A percentile compares a stretch with the other conserved stretches of the same genome.
Conservation (phyloP, 2,113 vertebrate species). For the Carassius gibelio region DNA sequence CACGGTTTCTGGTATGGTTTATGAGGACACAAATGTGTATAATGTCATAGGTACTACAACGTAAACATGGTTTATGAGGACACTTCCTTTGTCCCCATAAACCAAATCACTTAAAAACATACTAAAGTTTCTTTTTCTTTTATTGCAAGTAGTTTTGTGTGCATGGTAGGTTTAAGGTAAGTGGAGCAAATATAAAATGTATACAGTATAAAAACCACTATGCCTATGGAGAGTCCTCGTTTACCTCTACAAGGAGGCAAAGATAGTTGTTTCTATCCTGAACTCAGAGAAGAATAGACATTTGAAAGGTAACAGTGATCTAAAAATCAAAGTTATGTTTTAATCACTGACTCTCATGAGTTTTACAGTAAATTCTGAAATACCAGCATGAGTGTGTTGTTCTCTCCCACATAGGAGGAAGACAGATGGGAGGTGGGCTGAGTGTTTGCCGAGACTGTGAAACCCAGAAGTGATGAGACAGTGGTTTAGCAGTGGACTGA, state of each 20-base stretch:
- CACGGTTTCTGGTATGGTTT: background rate
- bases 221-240: background rate
- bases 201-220: background rate
- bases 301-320: background rate
- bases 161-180: no score
- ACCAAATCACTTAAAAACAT: no score
- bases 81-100: no score
- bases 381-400: conserved; percentile 7
- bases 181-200: no score
- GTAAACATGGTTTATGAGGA: no score
- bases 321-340: conserved; percentile 9
- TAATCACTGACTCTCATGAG: conserved; percentile 11
- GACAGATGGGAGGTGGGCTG: conserved; percentile 7
- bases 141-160: no score
- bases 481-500: conserved; percentile 27
- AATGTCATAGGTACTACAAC: no score
- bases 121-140: no score
- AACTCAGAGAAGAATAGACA: background rate
- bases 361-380: conserved; percentile 27
- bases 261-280: background rate
- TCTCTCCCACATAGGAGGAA: conserved; percentile 7
- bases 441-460: conserved; percentile 20
- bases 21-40: no score
- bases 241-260: background rate
- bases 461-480: conserved; percentile 23